These are phyloP conservation scores for Clunio marinus DNA, from an alignment of 2,888 invertebrate species.

Conservation along the genomic window DNA sequence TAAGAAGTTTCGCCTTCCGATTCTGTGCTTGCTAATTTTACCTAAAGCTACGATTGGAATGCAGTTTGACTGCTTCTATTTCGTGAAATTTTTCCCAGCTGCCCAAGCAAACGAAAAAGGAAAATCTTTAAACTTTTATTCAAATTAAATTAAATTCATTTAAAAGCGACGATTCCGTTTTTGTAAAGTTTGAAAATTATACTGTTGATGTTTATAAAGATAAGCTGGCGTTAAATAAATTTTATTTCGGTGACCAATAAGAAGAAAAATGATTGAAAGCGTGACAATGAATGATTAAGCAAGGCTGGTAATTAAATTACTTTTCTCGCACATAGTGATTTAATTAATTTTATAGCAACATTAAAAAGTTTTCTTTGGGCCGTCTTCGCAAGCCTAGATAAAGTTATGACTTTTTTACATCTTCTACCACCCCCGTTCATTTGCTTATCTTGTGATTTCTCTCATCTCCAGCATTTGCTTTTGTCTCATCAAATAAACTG, in stretches of 20 bases:
- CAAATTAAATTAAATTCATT: not conserved
- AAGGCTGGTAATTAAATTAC: not conserved
- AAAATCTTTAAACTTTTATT: not conserved
- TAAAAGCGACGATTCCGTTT: not conserved
- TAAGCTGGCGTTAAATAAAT: not conserved
- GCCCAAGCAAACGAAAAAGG: not conserved
- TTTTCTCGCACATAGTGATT: not conserved
- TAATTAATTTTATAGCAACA: too few relatives aligned
- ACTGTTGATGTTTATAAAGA: not conserved
- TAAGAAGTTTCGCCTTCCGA: not conserved
- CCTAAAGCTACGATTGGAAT: constrained; percentile 24
- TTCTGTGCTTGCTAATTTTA: constrained; percentile 3
- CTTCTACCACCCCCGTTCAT: not conserved
- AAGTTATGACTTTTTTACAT: not conserved
- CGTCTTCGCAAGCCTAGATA: too few relatives aligned
- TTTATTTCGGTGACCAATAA: too few relatives aligned
- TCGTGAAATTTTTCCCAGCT: constrained; percentile 36
- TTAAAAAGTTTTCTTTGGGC: too few relatives aligned
- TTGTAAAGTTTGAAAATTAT: not conserved
- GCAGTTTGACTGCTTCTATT: constrained; percentile 23
- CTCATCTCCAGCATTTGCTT: not conserved
- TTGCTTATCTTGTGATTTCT: not conserved
- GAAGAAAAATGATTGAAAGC: not conserved
- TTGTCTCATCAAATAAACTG: not conserved
- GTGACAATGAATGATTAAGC: too few relatives aligned